Evolutionary conservation across 1,140 invertebrate genomes (phyloP).

Genomic region (Dufourea novaeangliae): DNA sequence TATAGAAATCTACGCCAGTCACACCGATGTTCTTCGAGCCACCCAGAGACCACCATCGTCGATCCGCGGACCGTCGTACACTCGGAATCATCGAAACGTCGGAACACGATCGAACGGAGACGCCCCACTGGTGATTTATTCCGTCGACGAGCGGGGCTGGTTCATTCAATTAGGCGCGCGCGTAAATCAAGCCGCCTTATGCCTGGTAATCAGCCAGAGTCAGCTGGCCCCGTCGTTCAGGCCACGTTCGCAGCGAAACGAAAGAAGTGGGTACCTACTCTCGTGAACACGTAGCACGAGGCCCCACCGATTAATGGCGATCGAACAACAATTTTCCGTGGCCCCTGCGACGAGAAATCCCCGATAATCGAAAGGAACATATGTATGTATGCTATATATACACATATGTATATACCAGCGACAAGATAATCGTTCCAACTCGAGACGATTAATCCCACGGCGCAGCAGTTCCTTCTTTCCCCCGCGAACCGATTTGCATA

Average conservation of each 20-base stretch:
- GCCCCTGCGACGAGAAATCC: background rate
- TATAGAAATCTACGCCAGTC: too few species aligned
- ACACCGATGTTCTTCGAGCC: too few species aligned
- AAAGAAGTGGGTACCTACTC: too few species aligned
- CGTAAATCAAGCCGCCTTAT: slow-evolving; percentile 41
- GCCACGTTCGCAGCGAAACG: too few species aligned
- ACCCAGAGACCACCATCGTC: too few species aligned
- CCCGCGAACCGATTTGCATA: slow-evolving; percentile 50
- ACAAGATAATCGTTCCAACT: slow-evolving; percentile 36
- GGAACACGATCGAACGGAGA: slow-evolving; percentile 23
- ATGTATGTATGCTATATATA: too few species aligned
- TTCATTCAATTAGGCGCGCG: slow-evolving; percentile 43
- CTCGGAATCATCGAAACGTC: background rate
- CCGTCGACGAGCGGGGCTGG: slow-evolving; percentile 31
- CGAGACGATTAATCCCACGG: slow-evolving; percentile 39
- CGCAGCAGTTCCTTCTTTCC: slow-evolving; percentile 1
- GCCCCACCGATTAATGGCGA: slow-evolving; percentile 18
- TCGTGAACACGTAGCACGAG: too few species aligned
- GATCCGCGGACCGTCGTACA: too few species aligned
- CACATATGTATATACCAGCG: too few species aligned
- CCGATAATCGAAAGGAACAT: slow-evolving; percentile 30
- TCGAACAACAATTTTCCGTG: slow-evolving; percentile 22
- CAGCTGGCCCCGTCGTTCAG: too few species aligned
- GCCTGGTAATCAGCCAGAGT: too few species aligned
- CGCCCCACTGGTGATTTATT: slow-evolving; percentile 42